Base-by-base conservation (phyloP, 1,140 invertebrate species). In the Eurosta solidaginis region DNA sequence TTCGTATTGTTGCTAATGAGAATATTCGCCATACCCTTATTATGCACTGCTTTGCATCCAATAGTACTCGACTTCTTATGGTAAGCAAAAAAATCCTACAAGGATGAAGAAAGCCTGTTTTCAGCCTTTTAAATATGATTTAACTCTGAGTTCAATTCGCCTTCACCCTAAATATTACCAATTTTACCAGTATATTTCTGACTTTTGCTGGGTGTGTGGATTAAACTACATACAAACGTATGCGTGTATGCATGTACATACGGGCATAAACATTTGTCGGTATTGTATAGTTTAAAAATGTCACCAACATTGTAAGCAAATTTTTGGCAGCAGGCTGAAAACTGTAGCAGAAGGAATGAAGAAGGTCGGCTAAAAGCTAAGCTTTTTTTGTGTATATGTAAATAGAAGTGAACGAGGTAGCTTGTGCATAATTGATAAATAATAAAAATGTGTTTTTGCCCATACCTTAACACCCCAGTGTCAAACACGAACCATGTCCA, bases 351-450 rank as follows among this genome's bases (percentile, higher is more conserved):
- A 68, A 22, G 59, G 54, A 68, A 68, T 20, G 59, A 68, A 68
- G n/a, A n/a, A 40, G 59, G 59, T 68, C 36, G 59, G 17, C 59
- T 42, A 40, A 68, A 68, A 68, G 59, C 33, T 20, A 68, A 47
- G n/a, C n/a, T n/a, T 36, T 68, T 68, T 68, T 68, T 68, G 33
- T 68, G 59, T 33, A 68, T 68, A 68, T 10, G 27, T 40, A 36
- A 68, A 68, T 68, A 42, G 33, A 4, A 68, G n/a, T 10, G 33
- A 68, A 78, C 73, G 47, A 50, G 20, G 81, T 79, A 82, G 80
- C 82, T 84, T 82, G 83, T 86, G 80, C 84, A 86, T 86, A 86
- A 86, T 86, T 84, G 82, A 86, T 86, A 86, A 84, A 82, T 86
- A 85, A 84, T 85, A 86, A 86, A 86, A 86, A 86, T 82, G 79